Evolutionary conservation across 2,888 invertebrate species (phyloP), one percentile per base, ranked within the genome.

Genomic region (Drosophila paramelanica): DNA sequence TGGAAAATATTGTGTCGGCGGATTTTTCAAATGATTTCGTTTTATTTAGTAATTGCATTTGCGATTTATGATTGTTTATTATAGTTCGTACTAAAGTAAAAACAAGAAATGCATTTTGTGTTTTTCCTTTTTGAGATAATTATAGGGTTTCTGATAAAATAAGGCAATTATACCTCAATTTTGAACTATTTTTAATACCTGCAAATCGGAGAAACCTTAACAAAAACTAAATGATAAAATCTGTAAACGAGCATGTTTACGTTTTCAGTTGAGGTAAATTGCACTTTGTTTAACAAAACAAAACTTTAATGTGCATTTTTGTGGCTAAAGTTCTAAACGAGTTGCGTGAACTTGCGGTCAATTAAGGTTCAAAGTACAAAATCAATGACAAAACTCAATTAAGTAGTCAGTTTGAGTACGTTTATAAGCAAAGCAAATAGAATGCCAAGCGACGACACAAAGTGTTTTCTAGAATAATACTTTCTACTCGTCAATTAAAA

Each of bases 321-420:
- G 17, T 8, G 14, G 14, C 11, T 31, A 10, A 31, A 1, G 14
- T 31, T 53, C 20, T 20, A 39, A 38, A 42, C 11, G 20, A 53
- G 52, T 58, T 55, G n/a, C 53, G 41, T 49, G 41, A 66, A 70
- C 49, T 67, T 45, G 20, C 13, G 25, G 33, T 46, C 42, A 73
- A 47, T 47, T 70, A n/a, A 36, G 27, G 14, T 39, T 20, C 43
- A 31, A 49, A 23, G 8, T 27, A 27, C 49, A 41, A 50, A 36
- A 27, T 42, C 52, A 52, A 70, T 52, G 10, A 2, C 20, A 31
- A 41, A 27, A 0, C 6, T 17, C 42, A 52, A 52, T 46, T 45
- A 14, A 55, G 5, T n/a, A 46, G 38, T 45, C 49, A 47, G 13
- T 36, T 36, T 13, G 13, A 36, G 36, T 36, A 31, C 31, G 31